Base-by-base conservation (phyloP, 2,113 vertebrate species). In the Gila orcuttii region DNA sequence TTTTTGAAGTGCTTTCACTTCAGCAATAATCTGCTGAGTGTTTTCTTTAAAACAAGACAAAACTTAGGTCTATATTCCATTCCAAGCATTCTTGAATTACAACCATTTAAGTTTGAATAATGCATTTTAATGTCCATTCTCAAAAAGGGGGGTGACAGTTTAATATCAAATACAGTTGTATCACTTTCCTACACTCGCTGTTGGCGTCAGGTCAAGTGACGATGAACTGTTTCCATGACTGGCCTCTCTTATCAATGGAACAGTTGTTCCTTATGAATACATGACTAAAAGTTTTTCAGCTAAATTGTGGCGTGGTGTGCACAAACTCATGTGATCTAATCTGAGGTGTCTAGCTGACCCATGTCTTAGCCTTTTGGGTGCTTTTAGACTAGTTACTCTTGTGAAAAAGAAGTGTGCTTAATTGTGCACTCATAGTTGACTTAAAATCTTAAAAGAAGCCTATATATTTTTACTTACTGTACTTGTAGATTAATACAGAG, bases 161-260 rank as follows among this genome's bases (percentile, higher is more conserved):
- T 36, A 79, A 59, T 60, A 59, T 4, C 11, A 36, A 39, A 59
- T 59, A 60, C 52, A 60, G 17, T 25, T 79, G 52, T 39, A 78
- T 57, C 19, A 23, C 50, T 78, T 77, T 79, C 21, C 23, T 45
- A 45, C 57, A 10, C 23, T 62, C 0, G 1, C 12, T 28, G 23
- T 80, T 80, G 62, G 57, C 36, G 57, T 64, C 36, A 2, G 36
- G 57, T 19, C 78, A 80, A 45, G 13, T 80, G 12, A 25, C 10
- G 36, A n/a, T 28, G 33, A 62, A 79, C 59, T 39, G 52, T n/a
- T 79, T 79, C 31, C 76, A 59, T 36, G 73, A 50, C 42, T 75
- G 73, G 42, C 21, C 73, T 25, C 42, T 36, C 31, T 59, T 79
- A 59, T 79, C 31, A 79, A 33, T 59, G 19, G 10, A 59, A 57